Conservation (phyloP, 2,113 vertebrate species). For the Corythornis cristatus region DNA sequence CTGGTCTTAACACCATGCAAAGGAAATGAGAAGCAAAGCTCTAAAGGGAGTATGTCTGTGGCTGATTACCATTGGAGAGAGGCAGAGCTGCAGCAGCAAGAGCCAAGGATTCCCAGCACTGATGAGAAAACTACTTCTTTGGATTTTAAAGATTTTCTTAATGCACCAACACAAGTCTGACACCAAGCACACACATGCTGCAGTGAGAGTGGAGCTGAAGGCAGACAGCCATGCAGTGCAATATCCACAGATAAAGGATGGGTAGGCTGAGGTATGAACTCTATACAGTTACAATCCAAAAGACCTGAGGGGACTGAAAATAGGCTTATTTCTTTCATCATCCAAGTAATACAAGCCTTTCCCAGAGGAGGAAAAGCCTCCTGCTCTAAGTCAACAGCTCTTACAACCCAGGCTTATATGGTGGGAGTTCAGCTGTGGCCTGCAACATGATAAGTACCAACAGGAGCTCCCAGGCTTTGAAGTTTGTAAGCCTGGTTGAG, state of each 20-base stretch:
- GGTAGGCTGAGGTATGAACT: not conserved
- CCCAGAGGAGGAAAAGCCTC: constrained; percentile 38
- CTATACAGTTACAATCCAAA: not conserved
- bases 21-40: not conserved
- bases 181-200: not conserved
- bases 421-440: constrained; percentile 38
- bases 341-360: constrained; percentile 38
- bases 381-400: constrained; percentile 41
- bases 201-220: not conserved
- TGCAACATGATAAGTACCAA: constrained; percentile 14
- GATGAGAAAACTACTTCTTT: not conserved
- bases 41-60: not conserved
- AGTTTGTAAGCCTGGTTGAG: not conserved
- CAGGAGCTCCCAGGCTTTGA: constrained; percentile 53
- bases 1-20: too few species aligned
- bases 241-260: not conserved
- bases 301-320: not conserved
- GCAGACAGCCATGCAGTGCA: not conserved
- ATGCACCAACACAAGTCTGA: not conserved
- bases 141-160: not conserved
- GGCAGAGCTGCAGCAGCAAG: not conserved
- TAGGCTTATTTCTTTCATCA: constrained; percentile 43
- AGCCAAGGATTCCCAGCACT: not conserved
- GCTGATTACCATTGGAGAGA: not conserved
- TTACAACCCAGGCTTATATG: not conserved